Conservation (phyloP, 1,140 invertebrate species). For the Lasaia peninsularis region DNA sequence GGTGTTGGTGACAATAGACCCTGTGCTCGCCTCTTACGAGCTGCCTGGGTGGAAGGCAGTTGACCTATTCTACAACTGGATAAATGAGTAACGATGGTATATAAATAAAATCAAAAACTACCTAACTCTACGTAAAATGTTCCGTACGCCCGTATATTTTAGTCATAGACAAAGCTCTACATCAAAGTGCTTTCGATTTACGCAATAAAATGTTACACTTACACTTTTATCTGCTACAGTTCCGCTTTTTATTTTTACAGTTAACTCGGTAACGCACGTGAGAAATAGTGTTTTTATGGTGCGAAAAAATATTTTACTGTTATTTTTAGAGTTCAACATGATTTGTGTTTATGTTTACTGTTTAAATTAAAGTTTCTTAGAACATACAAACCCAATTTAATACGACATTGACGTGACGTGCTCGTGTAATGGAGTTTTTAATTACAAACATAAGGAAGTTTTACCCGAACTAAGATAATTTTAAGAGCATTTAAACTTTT, state of each 20-base stretch:
- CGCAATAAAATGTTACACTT: constrained; percentile 3
- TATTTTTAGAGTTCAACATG: constrained; percentile 26
- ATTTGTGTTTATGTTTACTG: constrained; percentile 24
- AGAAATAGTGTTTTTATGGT: constrained; percentile 34
- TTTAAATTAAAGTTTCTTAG: constrained; percentile 35
- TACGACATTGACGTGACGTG: constrained; percentile 23
- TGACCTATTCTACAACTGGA: too few relatives aligned
- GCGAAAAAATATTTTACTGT: constrained; percentile 32
- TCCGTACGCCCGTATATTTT: not conserved
- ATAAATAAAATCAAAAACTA: too few relatives aligned
- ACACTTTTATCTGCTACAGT: constrained; percentile 4
- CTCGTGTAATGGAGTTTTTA: constrained; percentile 22
- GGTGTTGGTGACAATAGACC: too few relatives aligned
- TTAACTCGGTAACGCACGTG: constrained; percentile 29
- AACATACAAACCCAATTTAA: constrained; percentile 29
- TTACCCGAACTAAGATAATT: not conserved
- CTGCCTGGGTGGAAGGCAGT: too few relatives aligned
- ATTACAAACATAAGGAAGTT: constrained; percentile 14
- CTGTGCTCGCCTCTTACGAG: too few relatives aligned
- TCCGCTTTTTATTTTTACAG: constrained; percentile 11
- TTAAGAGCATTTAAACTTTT: not conserved
- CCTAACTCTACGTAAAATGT: too few relatives aligned
- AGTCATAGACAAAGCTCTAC: not conserved
- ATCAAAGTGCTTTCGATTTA: constrained; percentile 5
- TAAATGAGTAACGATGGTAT: too few relatives aligned